These are phyloP conservation scores for Odontomachus brunneus DNA, from an alignment of 1,140 invertebrate genomes.

Conservation along the genomic window DNA sequence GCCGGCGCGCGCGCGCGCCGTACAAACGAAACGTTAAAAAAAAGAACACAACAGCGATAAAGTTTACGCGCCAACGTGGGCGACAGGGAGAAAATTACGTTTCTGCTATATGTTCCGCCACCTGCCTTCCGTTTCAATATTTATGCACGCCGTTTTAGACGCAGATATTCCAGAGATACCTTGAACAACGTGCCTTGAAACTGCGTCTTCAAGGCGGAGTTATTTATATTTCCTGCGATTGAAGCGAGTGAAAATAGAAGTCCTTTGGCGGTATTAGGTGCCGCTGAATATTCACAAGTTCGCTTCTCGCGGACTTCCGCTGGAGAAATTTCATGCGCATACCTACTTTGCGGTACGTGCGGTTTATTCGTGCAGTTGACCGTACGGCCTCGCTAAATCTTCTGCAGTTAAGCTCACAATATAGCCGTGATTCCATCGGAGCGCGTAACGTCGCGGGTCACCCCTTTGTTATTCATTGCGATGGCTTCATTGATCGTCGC, in stretches of 20 bases:
- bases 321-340: slow-evolving; percentile 3
- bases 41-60: no score
- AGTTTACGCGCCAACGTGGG: no score
- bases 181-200: slow-evolving; percentile 15
- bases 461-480: not conserved
- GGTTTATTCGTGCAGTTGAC: slow-evolving; percentile 32
- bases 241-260: slow-evolving; percentile 49
- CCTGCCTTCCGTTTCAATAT: not conserved
- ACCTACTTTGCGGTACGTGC: slow-evolving; percentile 4
- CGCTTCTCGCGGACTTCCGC: not conserved
- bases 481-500: not conserved
- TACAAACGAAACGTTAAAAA: not conserved
- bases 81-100: no score
- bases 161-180: not conserved
- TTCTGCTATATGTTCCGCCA: not conserved
- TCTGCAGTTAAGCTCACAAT: not conserved
- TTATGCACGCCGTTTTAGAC: not conserved
- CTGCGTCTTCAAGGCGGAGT: slow-evolving; percentile 14
- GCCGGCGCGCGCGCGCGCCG: not conserved
- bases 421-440: not conserved
- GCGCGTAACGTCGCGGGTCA: slow-evolving; percentile 1
- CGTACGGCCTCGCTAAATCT: slow-evolving; percentile 40
- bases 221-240: slow-evolving; percentile 36
- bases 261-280: slow-evolving; percentile 37
- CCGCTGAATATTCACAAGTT: slow-evolving; percentile 41